phyloP scores from a whole-genome alignment of 1,140 invertebrate genomes.

The Asobara japonica region DNA sequence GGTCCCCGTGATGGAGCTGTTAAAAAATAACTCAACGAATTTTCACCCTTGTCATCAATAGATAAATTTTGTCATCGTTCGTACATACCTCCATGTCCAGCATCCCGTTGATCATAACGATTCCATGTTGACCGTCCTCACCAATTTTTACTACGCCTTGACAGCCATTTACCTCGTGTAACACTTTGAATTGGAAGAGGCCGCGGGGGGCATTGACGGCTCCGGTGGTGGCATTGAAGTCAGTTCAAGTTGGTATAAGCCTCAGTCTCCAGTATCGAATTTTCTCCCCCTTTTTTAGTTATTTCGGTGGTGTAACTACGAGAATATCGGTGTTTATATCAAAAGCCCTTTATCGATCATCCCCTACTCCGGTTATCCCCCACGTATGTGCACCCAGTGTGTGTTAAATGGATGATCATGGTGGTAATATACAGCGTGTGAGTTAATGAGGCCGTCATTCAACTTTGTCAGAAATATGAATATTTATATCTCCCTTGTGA shows the following conservation, averaged over 20 bases:
- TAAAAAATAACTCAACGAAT: too few species aligned
- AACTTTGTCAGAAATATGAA: background rate
- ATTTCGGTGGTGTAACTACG: conserved; percentile 6
- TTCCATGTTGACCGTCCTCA: too few species aligned
- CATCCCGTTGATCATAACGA: too few species aligned
- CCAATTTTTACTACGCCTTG: too few species aligned
- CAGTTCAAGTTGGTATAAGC: background rate
- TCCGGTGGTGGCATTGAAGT: background rate
- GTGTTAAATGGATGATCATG: background rate
- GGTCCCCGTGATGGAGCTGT: too few species aligned
- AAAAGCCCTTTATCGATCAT: background rate
- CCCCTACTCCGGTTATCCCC: background rate
- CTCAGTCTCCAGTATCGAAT: background rate
- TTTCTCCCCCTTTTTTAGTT: background rate
- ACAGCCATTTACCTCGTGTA: background rate
- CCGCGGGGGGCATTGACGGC: background rate
- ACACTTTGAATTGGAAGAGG: too few species aligned
- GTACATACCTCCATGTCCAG: too few species aligned
- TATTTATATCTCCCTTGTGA: background rate
- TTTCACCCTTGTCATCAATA: too few species aligned
- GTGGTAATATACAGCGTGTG: background rate
- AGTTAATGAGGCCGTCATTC: background rate
- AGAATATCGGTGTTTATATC: background rate
- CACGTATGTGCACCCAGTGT: background rate
- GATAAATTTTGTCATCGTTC: too few species aligned